A percentile compares a stretch with the other conserved stretches of the same genome.
Conservation (phyloP, 2,888 invertebrate genomes). For the Oxystoma pomonae region DNA sequence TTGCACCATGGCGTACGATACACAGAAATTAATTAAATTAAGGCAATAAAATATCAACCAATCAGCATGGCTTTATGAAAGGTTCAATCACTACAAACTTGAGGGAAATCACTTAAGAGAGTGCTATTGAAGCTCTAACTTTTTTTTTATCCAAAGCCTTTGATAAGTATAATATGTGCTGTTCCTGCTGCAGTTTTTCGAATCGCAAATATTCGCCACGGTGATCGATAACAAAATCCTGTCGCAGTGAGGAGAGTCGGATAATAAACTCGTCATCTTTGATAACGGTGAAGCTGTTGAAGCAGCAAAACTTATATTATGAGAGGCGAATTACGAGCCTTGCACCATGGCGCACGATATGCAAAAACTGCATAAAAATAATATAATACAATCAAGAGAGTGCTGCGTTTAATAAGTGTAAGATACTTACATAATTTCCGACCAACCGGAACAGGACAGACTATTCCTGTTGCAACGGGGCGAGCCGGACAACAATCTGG, state of each 20-base stretch:
- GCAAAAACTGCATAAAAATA: no score
- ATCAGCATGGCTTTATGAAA: no score
- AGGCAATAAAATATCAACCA: no score
- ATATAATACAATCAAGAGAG: no score
- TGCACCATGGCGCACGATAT: conserved; percentile 64
- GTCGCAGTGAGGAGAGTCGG: conserved; percentile 75
- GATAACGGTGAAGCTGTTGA: conserved; percentile 75
- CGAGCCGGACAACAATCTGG: conserved; percentile 69
- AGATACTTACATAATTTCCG: no score
- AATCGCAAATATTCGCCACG: conserved; percentile 97
- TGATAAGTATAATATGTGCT: no score
- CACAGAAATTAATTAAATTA: conserved; percentile 60
- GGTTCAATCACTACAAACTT: no score
- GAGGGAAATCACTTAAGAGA: no score
- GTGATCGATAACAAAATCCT: conserved; percentile 95
- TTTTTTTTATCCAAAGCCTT: no score
- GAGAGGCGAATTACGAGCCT: conserved; percentile 69
- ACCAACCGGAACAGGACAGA: conserved; percentile 93
- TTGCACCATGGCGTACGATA: conserved; percentile 62
- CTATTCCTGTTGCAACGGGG: conserved; percentile 90
- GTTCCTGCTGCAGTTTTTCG: conserved; percentile 92
- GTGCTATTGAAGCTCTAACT: no score
- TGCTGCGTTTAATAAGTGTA: no score
- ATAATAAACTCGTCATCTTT: conserved; percentile 73
- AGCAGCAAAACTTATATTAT: conserved; percentile 70